Evolutionary conservation across 2,113 vertebrate genomes (phyloP).

Genomic region (Benitochromis conjunctus): DNA sequence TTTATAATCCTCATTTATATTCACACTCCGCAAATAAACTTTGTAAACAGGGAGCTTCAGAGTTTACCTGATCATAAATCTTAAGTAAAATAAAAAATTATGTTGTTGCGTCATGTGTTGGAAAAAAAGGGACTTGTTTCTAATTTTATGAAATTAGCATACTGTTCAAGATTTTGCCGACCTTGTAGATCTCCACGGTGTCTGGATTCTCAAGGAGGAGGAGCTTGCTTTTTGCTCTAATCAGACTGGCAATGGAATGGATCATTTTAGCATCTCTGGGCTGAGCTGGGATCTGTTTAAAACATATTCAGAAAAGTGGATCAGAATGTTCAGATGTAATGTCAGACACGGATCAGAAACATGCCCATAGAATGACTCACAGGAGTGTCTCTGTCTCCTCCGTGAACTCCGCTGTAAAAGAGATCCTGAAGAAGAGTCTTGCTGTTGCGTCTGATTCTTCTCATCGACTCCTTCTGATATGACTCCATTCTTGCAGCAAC

Average conservation of each 20-base stretch:
- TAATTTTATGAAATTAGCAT: background rate
- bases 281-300: slow-evolving; percentile 41
- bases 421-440: slow-evolving; percentile 52
- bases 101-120: background rate
- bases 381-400: slow-evolving; percentile 47
- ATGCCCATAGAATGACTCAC: slow-evolving; percentile 16
- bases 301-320: background rate
- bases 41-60: fast-evolving
- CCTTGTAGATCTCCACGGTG: slow-evolving; percentile 65
- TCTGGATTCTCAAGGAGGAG: slow-evolving; percentile 63
- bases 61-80: background rate
- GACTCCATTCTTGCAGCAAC: slow-evolving; percentile 25
- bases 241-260: slow-evolving; percentile 58
- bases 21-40: background rate
- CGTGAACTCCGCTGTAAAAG: slow-evolving; percentile 16
- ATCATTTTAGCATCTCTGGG: slow-evolving; percentile 49
- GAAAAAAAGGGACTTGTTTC: background rate
- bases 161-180: background rate
- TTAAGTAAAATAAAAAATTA: background rate
- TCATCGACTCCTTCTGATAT: slow-evolving; percentile 27
- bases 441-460: slow-evolving; percentile 55
- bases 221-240: slow-evolving; percentile 59
- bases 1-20: background rate
- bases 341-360: background rate
- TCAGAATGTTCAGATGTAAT: background rate